Evolutionary conservation across 2,113 vertebrate species (phyloP).

Genomic region (Setophaga kirtlandii): DNA sequence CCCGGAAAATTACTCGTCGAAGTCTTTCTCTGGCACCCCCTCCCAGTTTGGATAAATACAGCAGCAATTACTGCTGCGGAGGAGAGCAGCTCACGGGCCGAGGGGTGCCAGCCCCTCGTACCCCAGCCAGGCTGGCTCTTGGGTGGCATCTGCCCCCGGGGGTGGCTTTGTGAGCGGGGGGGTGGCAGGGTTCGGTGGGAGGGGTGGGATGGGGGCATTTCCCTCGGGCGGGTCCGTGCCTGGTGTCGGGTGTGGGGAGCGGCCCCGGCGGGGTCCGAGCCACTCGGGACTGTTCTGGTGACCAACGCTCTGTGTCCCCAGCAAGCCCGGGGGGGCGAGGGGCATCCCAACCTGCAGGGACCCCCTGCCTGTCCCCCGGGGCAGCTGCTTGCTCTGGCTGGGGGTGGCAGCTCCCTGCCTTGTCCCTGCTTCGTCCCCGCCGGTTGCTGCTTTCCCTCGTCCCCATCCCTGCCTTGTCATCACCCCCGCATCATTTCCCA

Average conservation of each 20-base stretch:
- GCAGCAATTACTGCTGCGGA: slow-evolving; percentile 41
- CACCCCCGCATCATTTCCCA: not conserved
- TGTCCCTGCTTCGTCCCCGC: not conserved
- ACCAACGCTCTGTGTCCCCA: accelerated
- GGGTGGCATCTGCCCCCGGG: not conserved
- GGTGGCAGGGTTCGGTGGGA: accelerated
- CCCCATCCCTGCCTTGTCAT: too few species aligned
- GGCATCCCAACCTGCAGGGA: not conserved
- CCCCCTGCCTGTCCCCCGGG: not conserved
- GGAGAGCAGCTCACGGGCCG: not conserved
- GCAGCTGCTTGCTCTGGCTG: not conserved
- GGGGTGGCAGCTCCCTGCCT: not conserved
- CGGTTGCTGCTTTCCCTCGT: not conserved
- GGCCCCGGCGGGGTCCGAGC: accelerated
- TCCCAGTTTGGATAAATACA: slow-evolving; percentile 58
- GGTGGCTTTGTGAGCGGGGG: not conserved
- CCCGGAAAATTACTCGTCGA: slow-evolving; percentile 57
- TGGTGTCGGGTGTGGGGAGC: too few species aligned
- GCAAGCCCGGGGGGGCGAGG: not conserved
- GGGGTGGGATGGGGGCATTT: accelerated
- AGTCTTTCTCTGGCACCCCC: slow-evolving; percentile 65
- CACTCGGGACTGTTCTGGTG: accelerated
- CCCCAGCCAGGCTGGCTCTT: not conserved
- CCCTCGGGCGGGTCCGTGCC: not conserved
- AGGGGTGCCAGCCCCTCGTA: not conserved